Conservation (phyloP, 2,797 vertebrate species). For the Gambusia yucatana region DNA sequence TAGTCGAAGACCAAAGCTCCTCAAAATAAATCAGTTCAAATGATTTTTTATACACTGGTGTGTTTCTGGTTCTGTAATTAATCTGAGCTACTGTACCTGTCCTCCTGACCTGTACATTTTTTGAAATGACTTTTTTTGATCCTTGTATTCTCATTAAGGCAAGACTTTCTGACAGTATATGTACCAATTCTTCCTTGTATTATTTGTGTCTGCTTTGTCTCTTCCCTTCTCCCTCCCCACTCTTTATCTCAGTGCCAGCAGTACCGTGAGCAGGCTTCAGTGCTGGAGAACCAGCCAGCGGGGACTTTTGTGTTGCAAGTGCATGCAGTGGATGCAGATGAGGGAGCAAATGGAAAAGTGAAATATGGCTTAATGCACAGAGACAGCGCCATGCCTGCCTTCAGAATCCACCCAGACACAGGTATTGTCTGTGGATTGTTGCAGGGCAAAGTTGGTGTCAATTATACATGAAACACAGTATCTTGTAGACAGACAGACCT, state of each 20-base stretch:
- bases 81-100: constrained; percentile 20
- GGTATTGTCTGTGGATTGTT: constrained; percentile 74
- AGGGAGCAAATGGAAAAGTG: constrained; percentile 90
- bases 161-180: constrained; percentile 21
- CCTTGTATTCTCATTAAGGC: constrained; percentile 45
- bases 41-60: constrained; percentile 47
- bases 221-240: neutral
- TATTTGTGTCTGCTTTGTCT: constrained; percentile 35
- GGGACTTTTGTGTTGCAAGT: constrained; percentile 90
- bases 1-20: constrained; percentile 49
- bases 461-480: constrained; percentile 33
- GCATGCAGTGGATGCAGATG: constrained; percentile 89
- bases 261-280: constrained; percentile 86
- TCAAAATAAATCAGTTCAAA: constrained; percentile 54
- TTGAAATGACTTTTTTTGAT: constrained; percentile 60
- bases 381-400: constrained; percentile 87
- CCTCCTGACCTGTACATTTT: constrained; percentile 49
- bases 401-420: constrained; percentile 90
- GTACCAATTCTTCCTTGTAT: constrained; percentile 27
- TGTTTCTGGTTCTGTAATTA: constrained; percentile 37
- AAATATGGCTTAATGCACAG: constrained; percentile 92
- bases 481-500: constrained; percentile 11
- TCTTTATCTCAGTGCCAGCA: constrained; percentile 83
- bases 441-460: constrained; percentile 36
- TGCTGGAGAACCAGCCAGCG: constrained; percentile 90